Conservation (phyloP, 2,113 vertebrate genomes). For the Ariopsis seemanni region DNA sequence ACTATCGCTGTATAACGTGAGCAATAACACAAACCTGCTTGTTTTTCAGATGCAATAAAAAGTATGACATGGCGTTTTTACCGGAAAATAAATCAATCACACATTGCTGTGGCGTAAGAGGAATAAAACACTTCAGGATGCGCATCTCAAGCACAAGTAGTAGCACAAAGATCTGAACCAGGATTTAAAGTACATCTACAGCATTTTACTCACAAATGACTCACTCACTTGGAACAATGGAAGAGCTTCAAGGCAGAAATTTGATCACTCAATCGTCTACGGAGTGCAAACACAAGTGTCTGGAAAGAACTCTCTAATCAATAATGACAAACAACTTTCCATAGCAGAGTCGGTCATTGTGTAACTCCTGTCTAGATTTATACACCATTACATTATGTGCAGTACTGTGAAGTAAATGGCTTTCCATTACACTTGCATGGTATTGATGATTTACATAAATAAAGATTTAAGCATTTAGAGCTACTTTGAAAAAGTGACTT, state of each 20-base stretch:
- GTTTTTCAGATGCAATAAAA: too few species aligned
- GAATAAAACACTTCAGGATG: too few species aligned
- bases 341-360: neutral
- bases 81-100: too few species aligned
- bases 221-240: neutral
- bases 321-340: too few species aligned
- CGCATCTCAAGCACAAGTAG: neutral
- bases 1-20: neutral
- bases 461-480: neutral
- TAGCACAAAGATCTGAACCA: neutral
- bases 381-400: neutral
- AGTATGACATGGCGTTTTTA: too few species aligned
- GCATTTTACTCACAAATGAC: neutral
- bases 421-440: neutral
- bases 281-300: neutral
- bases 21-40: neutral
- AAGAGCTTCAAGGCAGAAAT: neutral
- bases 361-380: neutral
- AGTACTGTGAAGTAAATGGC: neutral
- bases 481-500: neutral
- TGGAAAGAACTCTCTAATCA: slow-evolving; percentile 14
- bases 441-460: neutral
- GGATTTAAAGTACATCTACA: neutral
- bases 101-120: too few species aligned
- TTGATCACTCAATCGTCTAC: neutral